These are phyloP conservation scores for Anseranas semipalmata DNA, from an alignment of 2,113 vertebrate genomes.

Conservation along the genomic window DNA sequence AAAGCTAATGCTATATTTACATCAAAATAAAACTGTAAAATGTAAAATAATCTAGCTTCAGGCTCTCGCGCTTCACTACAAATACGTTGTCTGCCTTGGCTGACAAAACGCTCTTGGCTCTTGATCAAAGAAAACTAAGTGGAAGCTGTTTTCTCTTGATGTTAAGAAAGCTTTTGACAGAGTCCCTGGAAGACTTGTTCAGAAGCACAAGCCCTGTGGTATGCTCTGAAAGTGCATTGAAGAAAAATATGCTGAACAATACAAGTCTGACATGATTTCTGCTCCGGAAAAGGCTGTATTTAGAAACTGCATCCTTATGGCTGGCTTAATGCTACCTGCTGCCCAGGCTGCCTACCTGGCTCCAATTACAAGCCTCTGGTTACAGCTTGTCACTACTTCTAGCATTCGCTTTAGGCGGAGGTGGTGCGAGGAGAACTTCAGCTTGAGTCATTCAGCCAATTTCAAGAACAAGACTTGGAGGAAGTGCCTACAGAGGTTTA, in stretches of 20 bases:
- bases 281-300: neutral
- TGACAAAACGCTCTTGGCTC: conserved; percentile 57
- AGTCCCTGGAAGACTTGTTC: neutral
- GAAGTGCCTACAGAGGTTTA: neutral
- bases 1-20: neutral
- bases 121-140: conserved; percentile 45
- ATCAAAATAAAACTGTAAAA: conserved; percentile 15
- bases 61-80: neutral
- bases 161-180: conserved; percentile 23
- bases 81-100: conserved; percentile 34
- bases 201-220: neutral
- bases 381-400: fast-evolving
- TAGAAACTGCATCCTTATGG: neutral
- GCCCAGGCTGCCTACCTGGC: neutral
- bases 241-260: neutral
- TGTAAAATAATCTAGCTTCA: conserved; percentile 13
- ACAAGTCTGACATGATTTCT: neutral
- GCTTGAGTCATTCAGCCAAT: neutral
- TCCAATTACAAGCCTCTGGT: fast-evolving
- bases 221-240: neutral
- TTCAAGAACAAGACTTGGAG: neutral
- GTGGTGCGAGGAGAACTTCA: fast-evolving
- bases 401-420: neutral
- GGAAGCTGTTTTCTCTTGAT: conserved; percentile 44
- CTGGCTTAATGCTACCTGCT: fast-evolving